These are phyloP conservation scores for Mesodorylaimus sp. DNA, from an alignment of 2,888 invertebrate species.

Conservation along the genomic window DNA sequence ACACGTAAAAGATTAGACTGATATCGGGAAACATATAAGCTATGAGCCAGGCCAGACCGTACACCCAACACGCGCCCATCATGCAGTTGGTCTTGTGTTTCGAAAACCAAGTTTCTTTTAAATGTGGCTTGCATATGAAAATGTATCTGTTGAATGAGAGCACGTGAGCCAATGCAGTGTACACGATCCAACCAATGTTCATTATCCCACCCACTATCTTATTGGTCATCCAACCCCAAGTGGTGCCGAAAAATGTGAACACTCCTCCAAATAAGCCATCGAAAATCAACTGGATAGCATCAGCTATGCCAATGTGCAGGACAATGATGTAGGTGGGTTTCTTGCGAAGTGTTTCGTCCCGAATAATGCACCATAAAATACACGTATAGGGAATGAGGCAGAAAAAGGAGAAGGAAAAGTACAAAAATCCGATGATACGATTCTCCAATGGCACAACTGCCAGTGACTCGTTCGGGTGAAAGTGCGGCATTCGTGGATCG, in stretches of 20 bases:
- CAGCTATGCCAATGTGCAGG: background rate
- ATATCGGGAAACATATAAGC: background rate
- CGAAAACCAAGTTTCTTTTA: background rate
- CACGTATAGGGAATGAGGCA: too few relatives aligned
- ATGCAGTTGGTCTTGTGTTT: background rate
- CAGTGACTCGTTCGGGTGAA: too few relatives aligned
- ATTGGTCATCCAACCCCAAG: background rate
- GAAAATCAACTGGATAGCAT: background rate
- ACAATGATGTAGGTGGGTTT: background rate
- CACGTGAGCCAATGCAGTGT: background rate
- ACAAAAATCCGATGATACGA: too few relatives aligned
- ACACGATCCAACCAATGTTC: background rate
- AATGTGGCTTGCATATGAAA: background rate
- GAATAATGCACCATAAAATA: too few relatives aligned
- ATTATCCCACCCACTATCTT: background rate
- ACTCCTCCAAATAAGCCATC: background rate
- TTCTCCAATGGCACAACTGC: too few relatives aligned
- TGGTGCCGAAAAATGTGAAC: background rate
- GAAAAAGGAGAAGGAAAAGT: too few relatives aligned
- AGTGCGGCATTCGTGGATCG: too few relatives aligned
- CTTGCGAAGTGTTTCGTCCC: background rate
- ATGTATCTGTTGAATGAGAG: background rate
- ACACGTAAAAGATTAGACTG: background rate
- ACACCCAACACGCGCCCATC: background rate
- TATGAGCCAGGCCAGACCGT: background rate